Evolutionary conservation across 2,888 invertebrate genomes (phyloP), one percentile per base, ranked within the genome.

Genomic region (Litoditis marina): DNA sequence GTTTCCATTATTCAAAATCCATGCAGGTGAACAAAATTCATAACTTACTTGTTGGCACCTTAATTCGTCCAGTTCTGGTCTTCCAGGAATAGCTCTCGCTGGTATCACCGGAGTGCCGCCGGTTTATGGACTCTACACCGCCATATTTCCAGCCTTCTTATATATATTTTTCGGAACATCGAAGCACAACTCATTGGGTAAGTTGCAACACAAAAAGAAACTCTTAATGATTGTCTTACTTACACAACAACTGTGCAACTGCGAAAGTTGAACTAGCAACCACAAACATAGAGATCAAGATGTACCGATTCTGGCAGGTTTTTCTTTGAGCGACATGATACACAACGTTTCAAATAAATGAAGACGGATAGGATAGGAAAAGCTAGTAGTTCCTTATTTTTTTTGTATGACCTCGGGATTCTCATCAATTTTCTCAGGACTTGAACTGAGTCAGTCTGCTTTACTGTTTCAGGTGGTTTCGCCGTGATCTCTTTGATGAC

Each of bases 81-180:
- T 16, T 71, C 42, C 59, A 79, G 78, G 80, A n/a, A 81, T 81
- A 58, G 81, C 81, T 5, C 68, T 80, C 22, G 80, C 81, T 19
- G 75, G 76, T 22, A 80, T 81, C 60, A 79, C 78, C 27, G 81
- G 81, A 22, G 80, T 81, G 13, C 76, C 76, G 25, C 81, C 81
- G 8, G 81, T 81, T 22, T 81, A 80, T 58, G 81, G 81, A 27
- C 68, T 81, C 34, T 81, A 81, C 62, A 80, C 81, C 16, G 78
- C 79, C 50, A 81, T 81, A 51, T 81, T 81, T 51, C 80, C 81
- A 2, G 74, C 80, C n/a, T 81, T 81, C 52, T 68, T 80, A 34
- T 81, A 81, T 63, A 78, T 81, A 46, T 71, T 81, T 56, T 81
- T 81, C 55, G 81, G 81, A n/a, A 77, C 81, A 51, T 79, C 79